These are phyloP conservation scores for Endotricha flammealis DNA, from an alignment of 2,888 invertebrate genomes.

Conservation along the genomic window DNA sequence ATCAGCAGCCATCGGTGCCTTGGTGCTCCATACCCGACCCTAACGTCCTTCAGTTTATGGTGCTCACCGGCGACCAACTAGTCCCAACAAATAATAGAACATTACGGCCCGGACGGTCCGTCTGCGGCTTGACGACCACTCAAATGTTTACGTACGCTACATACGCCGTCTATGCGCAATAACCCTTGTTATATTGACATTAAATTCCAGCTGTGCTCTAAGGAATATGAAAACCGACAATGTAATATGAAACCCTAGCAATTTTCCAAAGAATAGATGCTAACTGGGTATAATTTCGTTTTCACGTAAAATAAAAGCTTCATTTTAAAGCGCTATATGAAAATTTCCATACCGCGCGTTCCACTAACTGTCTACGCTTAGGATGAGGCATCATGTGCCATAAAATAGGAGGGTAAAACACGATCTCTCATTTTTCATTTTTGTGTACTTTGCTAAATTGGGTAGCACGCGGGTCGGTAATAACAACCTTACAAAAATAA, in stretches of 20 bases:
- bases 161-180: constrained; percentile 9
- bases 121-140: constrained; percentile 8
- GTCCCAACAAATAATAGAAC: constrained; percentile 25
- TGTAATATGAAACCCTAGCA: constrained; percentile 5
- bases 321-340: constrained; percentile 7
- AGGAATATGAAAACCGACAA: constrained; percentile 4
- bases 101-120: constrained; percentile 4
- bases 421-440: constrained; percentile 2
- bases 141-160: constrained; percentile 10
- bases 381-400: constrained; percentile 2
- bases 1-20: constrained; percentile 23
- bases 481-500: neutral
- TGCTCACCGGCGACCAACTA: constrained; percentile 26
- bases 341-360: constrained; percentile 4
- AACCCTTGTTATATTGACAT: constrained; percentile 18
- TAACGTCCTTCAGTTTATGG: too few species aligned
- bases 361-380: constrained; percentile 3
- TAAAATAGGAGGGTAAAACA: constrained; percentile 1
- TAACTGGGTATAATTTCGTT: constrained; percentile 7
- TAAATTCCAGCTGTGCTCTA: constrained; percentile 12
- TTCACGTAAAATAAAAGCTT: constrained; percentile 1
- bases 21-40: constrained; percentile 15
- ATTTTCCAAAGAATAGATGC: constrained; percentile 6
- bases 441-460: neutral
- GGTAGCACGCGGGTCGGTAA: neutral